A percentile compares a stretch with the other conserved stretches of the same genome.
Conservation (phyloP, 2,888 invertebrate species). For the Sminthurides aquaticus region DNA sequence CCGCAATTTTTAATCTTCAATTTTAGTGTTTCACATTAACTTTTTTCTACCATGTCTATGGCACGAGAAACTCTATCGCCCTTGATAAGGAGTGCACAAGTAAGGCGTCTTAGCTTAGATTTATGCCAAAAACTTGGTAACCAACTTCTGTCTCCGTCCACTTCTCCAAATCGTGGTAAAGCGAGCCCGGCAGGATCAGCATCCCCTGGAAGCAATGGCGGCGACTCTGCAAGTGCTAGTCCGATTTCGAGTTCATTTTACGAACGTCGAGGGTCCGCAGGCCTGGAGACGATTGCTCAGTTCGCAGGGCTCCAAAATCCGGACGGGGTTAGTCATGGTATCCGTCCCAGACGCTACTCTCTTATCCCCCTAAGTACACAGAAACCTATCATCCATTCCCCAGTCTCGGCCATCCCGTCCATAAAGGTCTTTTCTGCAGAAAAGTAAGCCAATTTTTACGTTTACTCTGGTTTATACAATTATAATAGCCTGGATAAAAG, state of each 20-base stretch:
- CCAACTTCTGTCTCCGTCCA: conserved; percentile 28
- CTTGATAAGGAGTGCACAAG: conserved; percentile 24
- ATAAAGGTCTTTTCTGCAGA: not conserved
- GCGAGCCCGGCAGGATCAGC: not conserved
- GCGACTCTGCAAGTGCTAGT: not conserved
- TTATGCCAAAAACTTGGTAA: conserved; percentile 34
- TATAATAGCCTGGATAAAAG: too few species aligned
- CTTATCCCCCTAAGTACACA: not conserved
- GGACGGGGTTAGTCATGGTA: not conserved
- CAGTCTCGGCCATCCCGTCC: not conserved
- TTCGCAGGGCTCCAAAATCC: not conserved
- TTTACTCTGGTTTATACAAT: not conserved
- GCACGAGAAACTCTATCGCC: conserved; percentile 38
- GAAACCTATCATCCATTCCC: not conserved
- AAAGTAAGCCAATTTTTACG: not conserved
- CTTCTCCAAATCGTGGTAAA: conserved; percentile 5
- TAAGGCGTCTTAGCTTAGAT: conserved; percentile 35
- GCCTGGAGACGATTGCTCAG: not conserved
- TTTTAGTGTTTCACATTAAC: too few species aligned
- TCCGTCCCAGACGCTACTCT: not conserved
- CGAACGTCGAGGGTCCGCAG: not conserved
- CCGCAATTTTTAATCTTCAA: not conserved
- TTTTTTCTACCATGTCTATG: conserved; percentile 25
- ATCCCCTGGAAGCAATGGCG: not conserved
- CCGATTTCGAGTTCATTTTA: not conserved